Evolutionary conservation across 2,888 invertebrate genomes (phyloP).

Genomic region (Drosophila atripex): DNA sequence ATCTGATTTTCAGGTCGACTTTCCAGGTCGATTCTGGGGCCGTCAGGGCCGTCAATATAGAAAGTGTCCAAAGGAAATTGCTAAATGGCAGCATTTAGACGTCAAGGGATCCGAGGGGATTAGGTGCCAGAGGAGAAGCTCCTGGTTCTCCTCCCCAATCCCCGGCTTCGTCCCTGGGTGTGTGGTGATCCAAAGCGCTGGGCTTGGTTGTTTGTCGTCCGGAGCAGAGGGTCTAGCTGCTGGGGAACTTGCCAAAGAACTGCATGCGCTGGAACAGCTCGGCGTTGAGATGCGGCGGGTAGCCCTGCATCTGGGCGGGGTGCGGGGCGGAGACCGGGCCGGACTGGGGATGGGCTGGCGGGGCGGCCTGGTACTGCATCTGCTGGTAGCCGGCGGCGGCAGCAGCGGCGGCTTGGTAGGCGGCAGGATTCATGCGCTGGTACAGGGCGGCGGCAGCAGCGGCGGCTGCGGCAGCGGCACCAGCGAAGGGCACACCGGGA

Average conservation of each 20-base stretch:
- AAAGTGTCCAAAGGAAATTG: slow-evolving; percentile 37
- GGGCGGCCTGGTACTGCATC: slow-evolving; percentile 62
- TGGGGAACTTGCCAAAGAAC: slow-evolving; percentile 81
- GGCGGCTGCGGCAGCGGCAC: slow-evolving; percentile 74
- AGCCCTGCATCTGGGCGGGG: slow-evolving; percentile 65
- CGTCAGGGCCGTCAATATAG: slow-evolving; percentile 6
- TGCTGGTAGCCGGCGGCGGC: slow-evolving; percentile 67
- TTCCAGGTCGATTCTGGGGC: slow-evolving; percentile 65
- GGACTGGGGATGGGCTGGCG: slow-evolving; percentile 36
- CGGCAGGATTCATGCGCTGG: slow-evolving; percentile 80
- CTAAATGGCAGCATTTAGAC: slow-evolving; percentile 71
- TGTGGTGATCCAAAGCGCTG: slow-evolving; percentile 70
- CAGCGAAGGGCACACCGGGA: slow-evolving; percentile 66
- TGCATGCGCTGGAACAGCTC: slow-evolving; percentile 84
- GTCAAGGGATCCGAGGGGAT: slow-evolving; percentile 49
- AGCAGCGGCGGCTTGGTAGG: slow-evolving; percentile 64
- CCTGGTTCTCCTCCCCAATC: slow-evolving; percentile 12
- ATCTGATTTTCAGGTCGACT: slow-evolving; percentile 55
- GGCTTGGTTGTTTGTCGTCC: slow-evolving; percentile 53
- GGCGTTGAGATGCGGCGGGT: slow-evolving; percentile 69
- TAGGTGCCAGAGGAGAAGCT: slow-evolving; percentile 5
- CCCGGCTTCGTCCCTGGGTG: slow-evolving; percentile 61
- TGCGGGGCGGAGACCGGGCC: slow-evolving; percentile 45
- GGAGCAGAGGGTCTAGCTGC: slow-evolving; percentile 62
- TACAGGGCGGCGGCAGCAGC: slow-evolving; percentile 82